Conservation (phyloP, 1,140 invertebrate species). For the Latrodectus geometricus region DNA sequence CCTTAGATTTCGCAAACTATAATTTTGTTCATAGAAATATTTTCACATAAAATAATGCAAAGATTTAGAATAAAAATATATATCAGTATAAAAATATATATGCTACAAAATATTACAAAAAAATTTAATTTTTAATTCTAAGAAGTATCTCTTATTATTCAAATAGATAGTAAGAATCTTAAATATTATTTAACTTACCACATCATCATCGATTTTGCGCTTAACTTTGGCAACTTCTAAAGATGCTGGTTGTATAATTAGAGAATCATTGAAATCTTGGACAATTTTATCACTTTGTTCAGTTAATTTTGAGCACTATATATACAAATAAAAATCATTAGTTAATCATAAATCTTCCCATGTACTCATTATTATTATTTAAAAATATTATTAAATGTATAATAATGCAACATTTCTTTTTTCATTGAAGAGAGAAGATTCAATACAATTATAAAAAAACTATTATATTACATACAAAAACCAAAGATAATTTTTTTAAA, state of each 20-base stretch:
- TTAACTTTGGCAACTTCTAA: conserved; percentile 87
- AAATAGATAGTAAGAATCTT: no score
- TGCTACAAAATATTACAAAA: neutral
- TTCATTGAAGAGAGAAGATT: no score
- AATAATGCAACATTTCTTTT: no score
- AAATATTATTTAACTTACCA: conserved; percentile 69
- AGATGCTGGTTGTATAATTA: conserved; percentile 87
- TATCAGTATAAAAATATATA: no score
- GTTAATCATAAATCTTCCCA: no score
- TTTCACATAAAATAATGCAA: no score
- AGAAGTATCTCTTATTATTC: neutral
- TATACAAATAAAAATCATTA: conserved; percentile 14
- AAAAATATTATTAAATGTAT: no score
- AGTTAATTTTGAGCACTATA: conserved; percentile 78
- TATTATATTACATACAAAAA: neutral
- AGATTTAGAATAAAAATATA: no score
- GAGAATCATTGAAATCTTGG: conserved; percentile 86
- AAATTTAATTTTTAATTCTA: neutral
- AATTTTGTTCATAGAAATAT: no score
- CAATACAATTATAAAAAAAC: no score
- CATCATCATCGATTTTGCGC: conserved; percentile 81
- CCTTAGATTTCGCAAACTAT: no score
- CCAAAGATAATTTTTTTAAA: neutral
- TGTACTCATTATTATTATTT: no score
- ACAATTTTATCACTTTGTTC: conserved; percentile 87